These are phyloP conservation scores for Crotalus tigris DNA, from an alignment of 2,113 vertebrate genomes.

Conservation along the genomic window DNA sequence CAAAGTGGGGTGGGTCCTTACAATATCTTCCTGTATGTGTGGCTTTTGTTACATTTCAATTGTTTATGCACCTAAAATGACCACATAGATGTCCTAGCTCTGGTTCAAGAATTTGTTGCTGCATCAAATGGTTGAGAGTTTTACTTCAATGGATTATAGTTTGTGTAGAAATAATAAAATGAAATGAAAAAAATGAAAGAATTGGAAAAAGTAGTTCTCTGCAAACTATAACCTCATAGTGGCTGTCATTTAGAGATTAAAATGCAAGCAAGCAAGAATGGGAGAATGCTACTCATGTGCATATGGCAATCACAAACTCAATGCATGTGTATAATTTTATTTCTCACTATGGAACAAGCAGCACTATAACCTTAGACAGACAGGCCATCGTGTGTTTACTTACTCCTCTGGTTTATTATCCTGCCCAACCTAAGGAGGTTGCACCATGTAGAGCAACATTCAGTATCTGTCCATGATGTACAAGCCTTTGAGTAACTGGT, in stretches of 20 bases:
- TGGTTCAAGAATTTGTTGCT: background rate
- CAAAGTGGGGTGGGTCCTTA: too few species aligned
- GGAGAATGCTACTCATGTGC: background rate
- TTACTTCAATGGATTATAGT: background rate
- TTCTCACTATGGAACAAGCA: too few species aligned
- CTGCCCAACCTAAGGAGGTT: too few species aligned
- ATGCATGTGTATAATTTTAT: background rate
- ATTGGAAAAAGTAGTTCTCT: background rate
- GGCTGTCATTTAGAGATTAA: too few species aligned
- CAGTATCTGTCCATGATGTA: too few species aligned
- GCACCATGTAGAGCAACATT: too few species aligned
- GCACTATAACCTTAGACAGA: too few species aligned
- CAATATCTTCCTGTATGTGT: background rate
- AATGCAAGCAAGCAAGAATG: background rate
- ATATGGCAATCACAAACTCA: background rate
- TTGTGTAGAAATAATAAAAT: fast-evolving
- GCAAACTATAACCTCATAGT: background rate
- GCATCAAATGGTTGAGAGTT: background rate
- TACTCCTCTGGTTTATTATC: too few species aligned
- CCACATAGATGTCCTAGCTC: background rate
- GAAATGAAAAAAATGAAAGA: too few species aligned
- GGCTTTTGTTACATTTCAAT: background rate
- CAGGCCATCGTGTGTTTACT: too few species aligned
- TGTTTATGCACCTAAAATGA: background rate
- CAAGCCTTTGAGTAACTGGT: too few species aligned